phyloP scores from a whole-genome alignment of 2,888 invertebrate genomes.

The Lampropteryx suffumata region DNA sequence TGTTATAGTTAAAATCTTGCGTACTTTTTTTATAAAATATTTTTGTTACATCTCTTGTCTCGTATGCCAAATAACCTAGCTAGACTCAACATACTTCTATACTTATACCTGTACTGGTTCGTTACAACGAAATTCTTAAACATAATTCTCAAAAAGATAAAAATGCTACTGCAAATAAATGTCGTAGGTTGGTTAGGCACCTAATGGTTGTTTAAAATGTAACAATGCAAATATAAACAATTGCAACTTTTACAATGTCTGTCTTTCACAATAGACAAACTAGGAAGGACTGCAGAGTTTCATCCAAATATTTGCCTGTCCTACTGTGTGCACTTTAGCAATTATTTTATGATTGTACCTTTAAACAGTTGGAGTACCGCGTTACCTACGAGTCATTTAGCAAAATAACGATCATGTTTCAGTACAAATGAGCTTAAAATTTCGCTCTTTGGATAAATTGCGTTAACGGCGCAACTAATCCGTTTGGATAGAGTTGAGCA shows the following conservation, averaged over 20 bases:
- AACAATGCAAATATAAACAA: conserved; percentile 10
- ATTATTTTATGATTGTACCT: conserved; percentile 3
- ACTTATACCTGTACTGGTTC: no score
- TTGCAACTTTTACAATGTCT: conserved; percentile 6
- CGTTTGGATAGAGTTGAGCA: conserved; percentile 63
- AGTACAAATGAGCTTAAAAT: conserved; percentile 24
- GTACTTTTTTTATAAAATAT: no score
- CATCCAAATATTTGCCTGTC: conserved; percentile 8
- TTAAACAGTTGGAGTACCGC: conserved; percentile 10
- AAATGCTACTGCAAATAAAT: conserved; percentile 16
- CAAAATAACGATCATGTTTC: conserved; percentile 12
- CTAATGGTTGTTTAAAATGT: not conserved
- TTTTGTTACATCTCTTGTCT: not conserved
- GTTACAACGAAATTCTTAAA: not conserved
- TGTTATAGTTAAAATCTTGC: no score
- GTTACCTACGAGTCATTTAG: conserved; percentile 1
- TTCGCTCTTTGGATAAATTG: conserved; percentile 30
- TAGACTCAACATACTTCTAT: not conserved
- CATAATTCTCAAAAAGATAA: not conserved
- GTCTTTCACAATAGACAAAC: conserved; percentile 7
- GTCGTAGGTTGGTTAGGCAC: conserved; percentile 3
- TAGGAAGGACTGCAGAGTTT: conserved; percentile 4
- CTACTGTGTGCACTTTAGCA: conserved; percentile 9
- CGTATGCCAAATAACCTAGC: not conserved
- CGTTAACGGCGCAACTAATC: conserved; percentile 60